These are phyloP conservation scores for Gephyroberyx darwinii DNA, from an alignment of 2,797 vertebrate genomes.

Conservation along the genomic window DNA sequence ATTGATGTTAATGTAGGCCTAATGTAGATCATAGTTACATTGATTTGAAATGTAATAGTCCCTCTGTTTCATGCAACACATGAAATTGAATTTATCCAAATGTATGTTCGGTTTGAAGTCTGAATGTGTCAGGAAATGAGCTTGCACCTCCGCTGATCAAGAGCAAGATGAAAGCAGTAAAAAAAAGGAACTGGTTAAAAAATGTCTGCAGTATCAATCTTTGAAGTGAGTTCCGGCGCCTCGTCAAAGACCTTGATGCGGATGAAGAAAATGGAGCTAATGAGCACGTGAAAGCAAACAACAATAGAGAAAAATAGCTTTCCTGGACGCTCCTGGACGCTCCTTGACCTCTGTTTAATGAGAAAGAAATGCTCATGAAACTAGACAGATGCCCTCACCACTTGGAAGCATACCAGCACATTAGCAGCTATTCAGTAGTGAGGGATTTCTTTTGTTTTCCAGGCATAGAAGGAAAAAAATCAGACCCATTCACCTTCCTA, in stretches of 20 bases:
- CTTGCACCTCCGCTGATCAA: conserved; percentile 41
- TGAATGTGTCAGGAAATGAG: conserved; percentile 44
- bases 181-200: conserved; percentile 7
- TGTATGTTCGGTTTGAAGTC: background rate
- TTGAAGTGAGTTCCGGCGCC: conserved; percentile 51
- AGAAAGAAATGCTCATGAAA: conserved; percentile 63
- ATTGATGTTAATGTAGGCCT: background rate
- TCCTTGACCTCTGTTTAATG: conserved; percentile 71
- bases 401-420: conserved; percentile 55
- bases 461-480: background rate
- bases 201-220: conserved; percentile 38
- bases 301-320: conserved; percentile 1
- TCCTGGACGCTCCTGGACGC: conserved; percentile 26
- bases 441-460: conserved; percentile 20
- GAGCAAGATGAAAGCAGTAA: conserved; percentile 40
- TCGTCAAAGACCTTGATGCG: conserved; percentile 50
- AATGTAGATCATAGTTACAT: background rate
- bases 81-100: conserved; percentile 10
- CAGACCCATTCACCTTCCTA: conserved; percentile 22
- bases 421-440: conserved; percentile 50
- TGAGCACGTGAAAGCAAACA: conserved; percentile 56
- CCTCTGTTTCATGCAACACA: conserved; percentile 33
- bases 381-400: conserved; percentile 48
- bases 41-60: conserved; percentile 4
- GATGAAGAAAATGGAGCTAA: conserved; percentile 67